These are phyloP conservation scores for Carlito syrichta DNA, from an alignment of 2,113 vertebrate genomes.

Conservation along the genomic window DNA sequence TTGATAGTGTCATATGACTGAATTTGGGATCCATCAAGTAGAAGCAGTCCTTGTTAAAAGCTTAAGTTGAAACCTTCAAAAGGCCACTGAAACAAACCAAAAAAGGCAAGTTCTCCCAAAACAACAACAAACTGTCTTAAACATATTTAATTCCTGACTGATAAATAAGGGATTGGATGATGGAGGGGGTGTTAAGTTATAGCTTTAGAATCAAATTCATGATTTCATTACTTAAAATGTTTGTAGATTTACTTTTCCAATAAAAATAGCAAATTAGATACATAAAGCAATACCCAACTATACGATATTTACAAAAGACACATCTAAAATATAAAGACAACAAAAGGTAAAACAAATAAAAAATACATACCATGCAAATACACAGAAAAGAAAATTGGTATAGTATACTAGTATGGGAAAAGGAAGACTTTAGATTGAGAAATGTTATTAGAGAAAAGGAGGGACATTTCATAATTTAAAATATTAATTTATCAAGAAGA, in stretches of 20 bases:
- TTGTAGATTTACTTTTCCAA: not conserved
- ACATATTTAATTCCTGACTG: not conserved
- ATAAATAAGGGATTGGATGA: not conserved
- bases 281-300: not conserved
- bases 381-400: not conserved
- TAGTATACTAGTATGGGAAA: not conserved
- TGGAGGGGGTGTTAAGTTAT: not conserved
- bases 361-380: too few relatives aligned
- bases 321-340: not conserved
- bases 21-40: not conserved
- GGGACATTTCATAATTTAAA: not conserved
- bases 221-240: not conserved
- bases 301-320: not conserved
- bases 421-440: not conserved
- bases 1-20: not conserved
- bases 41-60: not conserved
- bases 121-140: too few relatives aligned
- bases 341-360: too few relatives aligned
- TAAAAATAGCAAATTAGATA: not conserved
- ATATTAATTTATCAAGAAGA: not conserved
- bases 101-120: not conserved
- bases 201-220: not conserved
- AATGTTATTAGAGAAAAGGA: not conserved
- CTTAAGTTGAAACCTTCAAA: not conserved
- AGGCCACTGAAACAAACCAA: not conserved